These are phyloP conservation scores for Hydrophis major DNA, from an alignment of 2,797 vertebrate genomes.

Conservation along the genomic window DNA sequence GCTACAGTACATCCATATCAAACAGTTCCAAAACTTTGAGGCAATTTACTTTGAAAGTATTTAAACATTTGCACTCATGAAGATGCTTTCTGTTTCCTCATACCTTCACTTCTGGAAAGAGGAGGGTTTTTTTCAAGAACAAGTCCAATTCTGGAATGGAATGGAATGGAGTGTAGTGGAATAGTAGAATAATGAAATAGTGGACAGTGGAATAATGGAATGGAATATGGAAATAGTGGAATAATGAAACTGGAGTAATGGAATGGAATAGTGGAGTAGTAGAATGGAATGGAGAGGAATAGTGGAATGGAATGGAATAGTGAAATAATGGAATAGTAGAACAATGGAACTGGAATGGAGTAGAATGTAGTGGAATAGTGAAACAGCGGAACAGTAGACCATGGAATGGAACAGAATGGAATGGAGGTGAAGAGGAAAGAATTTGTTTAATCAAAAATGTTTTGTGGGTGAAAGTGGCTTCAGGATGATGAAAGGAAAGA, in stretches of 20 bases:
- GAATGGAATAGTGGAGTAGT: not conserved
- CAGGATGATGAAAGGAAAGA: not conserved
- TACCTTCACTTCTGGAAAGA: not conserved
- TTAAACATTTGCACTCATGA: not conserved
- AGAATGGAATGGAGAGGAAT: not conserved
- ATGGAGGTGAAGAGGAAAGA: not conserved
- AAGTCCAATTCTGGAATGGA: not conserved
- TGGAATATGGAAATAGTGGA: not conserved
- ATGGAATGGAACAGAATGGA: not conserved
- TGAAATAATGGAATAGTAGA: not conserved
- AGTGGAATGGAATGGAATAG: not conserved
- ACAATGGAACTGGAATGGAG: not conserved
- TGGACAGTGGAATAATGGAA: not conserved
- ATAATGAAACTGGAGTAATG: not conserved
- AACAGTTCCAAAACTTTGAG: slow-evolving; percentile 51
- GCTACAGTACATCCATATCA: slow-evolving; percentile 7
- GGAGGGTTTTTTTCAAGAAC: not conserved
- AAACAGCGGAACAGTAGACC: not conserved
- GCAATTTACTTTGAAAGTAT: slow-evolving; percentile 6
- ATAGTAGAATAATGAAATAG: not conserved
- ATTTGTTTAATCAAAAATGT: not conserved
- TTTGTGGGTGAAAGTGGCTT: not conserved
- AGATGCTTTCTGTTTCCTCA: not conserved
- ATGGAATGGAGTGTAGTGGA: not conserved
- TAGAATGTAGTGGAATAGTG: not conserved